Evolutionary conservation across 2,113 vertebrate genomes (phyloP).

Genomic region (Ailuropoda melanoleuca): DNA sequence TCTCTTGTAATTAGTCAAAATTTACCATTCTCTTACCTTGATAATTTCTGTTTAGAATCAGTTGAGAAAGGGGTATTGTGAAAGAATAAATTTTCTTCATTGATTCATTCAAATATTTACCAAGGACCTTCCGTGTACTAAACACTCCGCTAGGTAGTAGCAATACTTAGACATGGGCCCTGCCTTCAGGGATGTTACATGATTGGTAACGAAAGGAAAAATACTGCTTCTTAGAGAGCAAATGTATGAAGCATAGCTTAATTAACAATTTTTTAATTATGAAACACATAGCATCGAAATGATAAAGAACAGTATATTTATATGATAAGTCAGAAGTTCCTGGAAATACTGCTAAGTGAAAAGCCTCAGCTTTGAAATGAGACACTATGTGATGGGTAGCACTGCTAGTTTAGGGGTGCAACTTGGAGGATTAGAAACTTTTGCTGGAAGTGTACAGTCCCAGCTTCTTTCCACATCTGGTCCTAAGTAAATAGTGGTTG

Average conservation of each 20-base stretch:
- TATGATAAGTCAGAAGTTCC: not conserved
- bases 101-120: not conserved
- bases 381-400: not conserved
- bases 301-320: not conserved
- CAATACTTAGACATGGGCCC: not conserved
- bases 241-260: not conserved
- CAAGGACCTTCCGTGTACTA: not conserved
- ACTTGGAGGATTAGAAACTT: not conserved
- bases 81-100: not conserved
- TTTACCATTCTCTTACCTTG: not conserved
- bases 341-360: not conserved
- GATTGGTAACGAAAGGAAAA: not conserved
- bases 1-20: not conserved
- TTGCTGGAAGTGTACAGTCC: not conserved
- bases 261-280: not conserved
- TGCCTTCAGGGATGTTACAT: not conserved
- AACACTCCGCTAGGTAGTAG: not conserved
- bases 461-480: not conserved
- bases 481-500: not conserved
- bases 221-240: not conserved
- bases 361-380: not conserved
- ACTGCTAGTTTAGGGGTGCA: not conserved
- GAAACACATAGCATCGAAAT: not conserved
- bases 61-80: not conserved
- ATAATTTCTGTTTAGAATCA: constrained; percentile 8